phyloP scores from a whole-genome alignment of 2,888 invertebrate genomes.

The Plagiodera versicolora region DNA sequence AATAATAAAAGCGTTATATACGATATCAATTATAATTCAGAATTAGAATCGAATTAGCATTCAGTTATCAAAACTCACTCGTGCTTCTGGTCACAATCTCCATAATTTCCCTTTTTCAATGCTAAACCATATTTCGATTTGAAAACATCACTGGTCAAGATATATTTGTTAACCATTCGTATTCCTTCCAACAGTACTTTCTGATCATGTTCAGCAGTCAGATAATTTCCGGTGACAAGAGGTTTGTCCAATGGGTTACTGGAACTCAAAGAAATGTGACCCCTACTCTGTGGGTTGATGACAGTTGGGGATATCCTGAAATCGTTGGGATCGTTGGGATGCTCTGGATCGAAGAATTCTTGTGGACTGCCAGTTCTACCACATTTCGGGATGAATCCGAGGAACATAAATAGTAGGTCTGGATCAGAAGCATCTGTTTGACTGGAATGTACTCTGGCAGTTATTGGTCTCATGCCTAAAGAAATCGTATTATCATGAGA shows the following conservation, averaged over 20 bases:
- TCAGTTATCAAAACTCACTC: conserved; percentile 50
- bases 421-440: conserved; percentile 62
- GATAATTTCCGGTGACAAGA: conserved; percentile 73
- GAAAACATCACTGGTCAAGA: conserved; percentile 61
- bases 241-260: conserved; percentile 71
- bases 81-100: conserved; percentile 67
- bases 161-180: conserved; percentile 57
- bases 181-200: conserved; percentile 64
- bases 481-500: no score
- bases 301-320: conserved; percentile 51
- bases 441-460: conserved; percentile 63
- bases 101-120: conserved; percentile 63
- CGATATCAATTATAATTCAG: not conserved
- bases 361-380: conserved; percentile 60
- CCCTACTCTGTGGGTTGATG: conserved; percentile 66
- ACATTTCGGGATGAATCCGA: conserved; percentile 59
- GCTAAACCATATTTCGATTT: conserved; percentile 61
- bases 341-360: conserved; percentile 45
- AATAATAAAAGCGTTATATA: not conserved
- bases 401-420: conserved; percentile 66
- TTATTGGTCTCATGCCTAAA: conserved; percentile 63
- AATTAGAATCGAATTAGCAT: no score
- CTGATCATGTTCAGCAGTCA: conserved; percentile 66
- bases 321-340: conserved; percentile 42
- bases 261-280: conserved; percentile 63